phyloP scores from a whole-genome alignment of 2,888 invertebrate species.

The Drosophila neutralis region DNA sequence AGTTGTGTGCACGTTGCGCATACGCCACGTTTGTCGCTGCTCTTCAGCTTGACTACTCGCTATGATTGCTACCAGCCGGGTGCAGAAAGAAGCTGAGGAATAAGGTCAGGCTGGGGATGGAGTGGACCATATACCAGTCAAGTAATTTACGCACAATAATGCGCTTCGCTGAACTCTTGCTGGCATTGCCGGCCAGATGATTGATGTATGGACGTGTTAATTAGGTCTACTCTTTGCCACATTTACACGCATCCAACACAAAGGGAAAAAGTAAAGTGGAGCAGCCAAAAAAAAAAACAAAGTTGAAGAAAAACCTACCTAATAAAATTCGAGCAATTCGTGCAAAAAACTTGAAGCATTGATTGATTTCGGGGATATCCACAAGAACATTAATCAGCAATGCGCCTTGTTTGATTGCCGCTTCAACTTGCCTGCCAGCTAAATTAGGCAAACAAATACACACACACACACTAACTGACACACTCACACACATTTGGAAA shows the following conservation, averaged over 20 bases:
- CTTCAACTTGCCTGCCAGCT: constrained; percentile 46
- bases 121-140: constrained; percentile 37
- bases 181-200: constrained; percentile 64
- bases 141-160: constrained; percentile 82
- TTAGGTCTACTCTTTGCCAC: constrained; percentile 74
- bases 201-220: constrained; percentile 81
- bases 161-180: constrained; percentile 76
- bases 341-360: constrained; percentile 67
- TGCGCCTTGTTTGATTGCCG: constrained; percentile 69
- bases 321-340: constrained; percentile 44
- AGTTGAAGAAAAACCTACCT: constrained; percentile 19
- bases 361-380: constrained; percentile 67
- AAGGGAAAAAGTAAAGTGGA: not conserved
- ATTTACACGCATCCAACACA: constrained; percentile 45
- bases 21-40: constrained; percentile 65
- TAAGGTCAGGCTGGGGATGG: too few species aligned
- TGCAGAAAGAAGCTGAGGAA: not conserved
- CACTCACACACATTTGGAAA: constrained; percentile 22
- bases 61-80: not conserved
- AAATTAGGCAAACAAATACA: constrained; percentile 41
- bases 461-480: constrained; percentile 1
- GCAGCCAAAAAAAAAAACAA: constrained; percentile 8
- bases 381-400: constrained; percentile 75
- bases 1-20: constrained; percentile 46
- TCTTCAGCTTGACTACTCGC: constrained; percentile 22